Evolutionary conservation across 2,888 invertebrate species (phyloP), one percentile per base, ranked within the genome.

Genomic region (Abrostola tripartita): DNA sequence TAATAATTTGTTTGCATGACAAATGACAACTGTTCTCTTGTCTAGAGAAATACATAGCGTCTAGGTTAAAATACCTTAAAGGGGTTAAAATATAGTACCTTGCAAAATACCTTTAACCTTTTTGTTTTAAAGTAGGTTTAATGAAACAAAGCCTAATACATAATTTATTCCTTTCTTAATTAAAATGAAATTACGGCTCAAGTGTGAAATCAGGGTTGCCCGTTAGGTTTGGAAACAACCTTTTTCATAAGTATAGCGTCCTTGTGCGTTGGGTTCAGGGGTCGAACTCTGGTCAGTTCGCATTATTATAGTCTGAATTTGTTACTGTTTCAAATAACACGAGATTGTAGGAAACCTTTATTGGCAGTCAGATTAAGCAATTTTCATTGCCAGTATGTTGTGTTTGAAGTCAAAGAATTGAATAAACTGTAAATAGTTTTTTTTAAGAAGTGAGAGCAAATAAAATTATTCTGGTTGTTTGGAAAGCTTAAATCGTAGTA

Each of bases 221-320:
- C 14, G 44, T 14, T 14, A 36, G 51, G 37, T 59, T 35, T 54
- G 52, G 58, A 66, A 14, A 14, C 44, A 47, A 47, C 44, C 44
- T 47, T 47, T 24, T 14, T 47, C 44, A 47, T 47, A 47, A 47
- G 44, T 47, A 47, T 14, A 47, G 44, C 44, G 9, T 47, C 44
- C 44, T 47, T 9, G 24, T 24, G 44, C 14, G 41, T 41, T 14
- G 44, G 24, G 44, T 14, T 47, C 14, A 8, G 14, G 44, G 24
- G 14, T 14, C 14, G 14, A 47, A 47, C 14, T 47, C 4, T 24
- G 24, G 44, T 24, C 24, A 47, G 24, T 47, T 47, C 24, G 14
- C 14, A 47, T 47, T 47, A 24, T 14, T 24, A 47, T 47, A 47
- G 14, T 9, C 44, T 24, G 44, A 2, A 24, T 24, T 24, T 24